phyloP scores from a whole-genome alignment of 2,888 invertebrate species.

The Orchesella flavescens region DNA sequence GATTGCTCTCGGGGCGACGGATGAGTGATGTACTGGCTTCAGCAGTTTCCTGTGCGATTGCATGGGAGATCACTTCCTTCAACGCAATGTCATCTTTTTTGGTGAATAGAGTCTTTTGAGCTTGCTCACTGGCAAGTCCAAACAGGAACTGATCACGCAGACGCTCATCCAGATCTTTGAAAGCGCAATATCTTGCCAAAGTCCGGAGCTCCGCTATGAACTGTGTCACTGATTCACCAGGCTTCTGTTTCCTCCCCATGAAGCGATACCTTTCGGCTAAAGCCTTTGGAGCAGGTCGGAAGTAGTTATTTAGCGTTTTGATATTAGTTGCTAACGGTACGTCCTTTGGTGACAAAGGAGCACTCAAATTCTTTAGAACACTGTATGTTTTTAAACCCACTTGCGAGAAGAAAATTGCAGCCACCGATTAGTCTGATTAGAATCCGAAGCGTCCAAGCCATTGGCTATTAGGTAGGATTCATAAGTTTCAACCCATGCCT shows the following conservation, averaged over 20 bases:
- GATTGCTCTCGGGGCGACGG: slow-evolving; percentile 6
- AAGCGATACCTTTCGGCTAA: slow-evolving; percentile 52
- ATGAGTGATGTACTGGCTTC: slow-evolving; percentile 40
- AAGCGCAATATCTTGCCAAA: slow-evolving; percentile 35
- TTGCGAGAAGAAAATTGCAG: slow-evolving; percentile 24
- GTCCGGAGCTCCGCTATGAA: slow-evolving; percentile 41
- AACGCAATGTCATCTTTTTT: slow-evolving; percentile 40
- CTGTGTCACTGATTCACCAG: slow-evolving; percentile 36
- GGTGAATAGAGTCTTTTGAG: slow-evolving; percentile 44
- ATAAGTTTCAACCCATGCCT: slow-evolving; percentile 24
- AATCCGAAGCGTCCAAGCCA: not conserved
- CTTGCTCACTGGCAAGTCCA: slow-evolving; percentile 37
- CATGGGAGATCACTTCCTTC: slow-evolving; percentile 41
- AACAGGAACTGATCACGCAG: slow-evolving; percentile 60
- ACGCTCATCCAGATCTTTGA: slow-evolving; percentile 22
- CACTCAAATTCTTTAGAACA: not conserved
- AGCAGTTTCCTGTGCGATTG: slow-evolving; percentile 39
- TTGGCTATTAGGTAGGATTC: slow-evolving; percentile 39
- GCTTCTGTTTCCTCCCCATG: slow-evolving; percentile 25
- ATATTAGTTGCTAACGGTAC: too few relatives aligned
- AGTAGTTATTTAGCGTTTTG: not conserved
- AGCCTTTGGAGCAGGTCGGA: slow-evolving; percentile 46
- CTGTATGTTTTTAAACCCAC: slow-evolving; percentile 27
- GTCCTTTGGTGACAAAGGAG: slow-evolving; percentile 24
- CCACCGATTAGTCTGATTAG: not conserved